Percentiles rank a stretch among this genome's conserved stretches.
These are phyloP conservation scores for Patella caerulea DNA, from an alignment of 2,888 invertebrate species.

Conservation along the genomic window DNA sequence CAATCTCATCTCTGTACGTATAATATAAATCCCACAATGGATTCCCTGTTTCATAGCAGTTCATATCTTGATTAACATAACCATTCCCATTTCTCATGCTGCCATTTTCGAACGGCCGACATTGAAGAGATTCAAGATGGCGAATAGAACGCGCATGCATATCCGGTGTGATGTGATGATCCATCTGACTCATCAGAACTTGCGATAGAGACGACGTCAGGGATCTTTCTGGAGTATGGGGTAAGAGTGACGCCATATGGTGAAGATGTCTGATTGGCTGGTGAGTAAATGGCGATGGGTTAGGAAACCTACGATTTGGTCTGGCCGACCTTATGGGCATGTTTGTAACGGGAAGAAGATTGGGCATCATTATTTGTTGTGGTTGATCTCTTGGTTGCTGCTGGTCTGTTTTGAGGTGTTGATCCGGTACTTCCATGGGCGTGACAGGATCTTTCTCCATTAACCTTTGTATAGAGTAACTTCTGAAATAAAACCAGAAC, in stretches of 20 bases:
- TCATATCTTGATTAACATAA: not conserved
- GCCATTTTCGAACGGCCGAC: not conserved
- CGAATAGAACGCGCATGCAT: constrained; percentile 2
- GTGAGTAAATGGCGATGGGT: not conserved
- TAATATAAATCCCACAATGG: not conserved
- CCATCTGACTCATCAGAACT: not conserved
- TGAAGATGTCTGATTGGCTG: not conserved
- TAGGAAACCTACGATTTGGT: too few species aligned
- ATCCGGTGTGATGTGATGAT: not conserved
- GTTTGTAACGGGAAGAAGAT: too few species aligned
- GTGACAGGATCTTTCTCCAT: not conserved
- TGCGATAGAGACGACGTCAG: not conserved
- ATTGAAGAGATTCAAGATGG: constrained; percentile 8
- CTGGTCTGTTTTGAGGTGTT: not conserved
- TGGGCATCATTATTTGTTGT: not conserved
- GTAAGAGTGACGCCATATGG: not conserved
- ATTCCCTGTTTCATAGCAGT: not conserved
- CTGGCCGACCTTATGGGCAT: too few species aligned
- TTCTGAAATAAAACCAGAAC: not conserved
- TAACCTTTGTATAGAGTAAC: not conserved
- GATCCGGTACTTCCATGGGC: not conserved
- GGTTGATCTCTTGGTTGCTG: not conserved
- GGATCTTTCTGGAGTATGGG: not conserved
- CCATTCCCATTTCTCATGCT: not conserved
- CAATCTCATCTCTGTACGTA: not conserved